These are phyloP conservation scores for Saccostrea cuccullata DNA, from an alignment of 1,140 invertebrate species.

Conservation along the genomic window DNA sequence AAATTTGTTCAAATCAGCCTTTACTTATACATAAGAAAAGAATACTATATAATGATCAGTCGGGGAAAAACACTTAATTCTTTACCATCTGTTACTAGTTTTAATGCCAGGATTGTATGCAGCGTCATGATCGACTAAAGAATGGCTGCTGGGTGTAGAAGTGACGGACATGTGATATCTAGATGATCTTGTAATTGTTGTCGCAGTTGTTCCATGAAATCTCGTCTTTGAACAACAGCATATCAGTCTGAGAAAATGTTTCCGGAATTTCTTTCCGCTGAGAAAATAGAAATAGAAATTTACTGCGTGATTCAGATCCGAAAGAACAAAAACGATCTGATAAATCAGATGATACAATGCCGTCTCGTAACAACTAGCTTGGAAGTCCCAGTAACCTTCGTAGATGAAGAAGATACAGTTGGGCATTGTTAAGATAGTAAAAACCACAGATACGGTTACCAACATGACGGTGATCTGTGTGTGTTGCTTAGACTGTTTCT, in stretches of 20 bases:
- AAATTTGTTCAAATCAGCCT: no score
- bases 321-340: slow-evolving; percentile 65
- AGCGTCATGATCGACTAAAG: not conserved
- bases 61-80: not conserved
- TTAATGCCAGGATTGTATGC: not conserved
- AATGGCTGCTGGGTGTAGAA: not conserved
- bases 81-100: not conserved
- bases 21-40: no score
- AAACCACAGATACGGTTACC: slow-evolving; percentile 66
- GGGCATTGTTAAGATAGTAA: slow-evolving; percentile 67
- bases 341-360: slow-evolving; percentile 55
- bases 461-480: slow-evolving; percentile 70
- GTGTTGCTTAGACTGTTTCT: slow-evolving; percentile 61
- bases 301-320: slow-evolving; percentile 68
- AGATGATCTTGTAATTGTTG: not conserved
- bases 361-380: slow-evolving; percentile 24
- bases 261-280: slow-evolving; percentile 67
- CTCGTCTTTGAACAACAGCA: slow-evolving; percentile 46
- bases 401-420: slow-evolving; percentile 69
- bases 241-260: slow-evolving; percentile 62
- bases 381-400: slow-evolving; percentile 55
- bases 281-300: slow-evolving; percentile 73
- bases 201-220: not conserved
- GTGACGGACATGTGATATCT: slow-evolving; percentile 21
- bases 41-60: no score